phyloP scores from a whole-genome alignment of 1,140 invertebrate species.

The Zaprionus tsacasi region DNA sequence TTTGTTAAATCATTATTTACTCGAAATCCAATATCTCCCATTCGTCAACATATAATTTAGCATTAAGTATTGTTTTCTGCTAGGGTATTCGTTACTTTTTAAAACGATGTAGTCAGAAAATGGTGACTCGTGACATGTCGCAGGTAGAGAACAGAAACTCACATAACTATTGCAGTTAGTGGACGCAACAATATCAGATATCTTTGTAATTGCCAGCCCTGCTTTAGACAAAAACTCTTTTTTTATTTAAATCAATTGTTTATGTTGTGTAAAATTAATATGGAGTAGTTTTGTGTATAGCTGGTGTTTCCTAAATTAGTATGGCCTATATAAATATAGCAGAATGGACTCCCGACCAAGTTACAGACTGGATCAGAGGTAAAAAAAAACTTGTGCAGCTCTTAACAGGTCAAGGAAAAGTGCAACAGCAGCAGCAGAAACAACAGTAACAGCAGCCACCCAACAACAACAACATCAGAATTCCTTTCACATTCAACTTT shows the following conservation, averaged over 20 bases:
- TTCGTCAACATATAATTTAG: background rate
- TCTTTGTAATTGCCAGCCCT: constrained; percentile 41
- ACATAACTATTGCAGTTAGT: constrained; percentile 33
- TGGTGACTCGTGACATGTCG: background rate
- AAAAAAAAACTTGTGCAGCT: constrained; percentile 52
- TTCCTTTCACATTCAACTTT: constrained; percentile 41
- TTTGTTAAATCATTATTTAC: background rate
- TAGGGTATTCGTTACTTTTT: background rate
- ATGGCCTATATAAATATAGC: constrained; percentile 95
- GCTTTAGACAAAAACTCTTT: constrained; percentile 42
- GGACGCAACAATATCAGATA: constrained; percentile 54
- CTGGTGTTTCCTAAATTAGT: constrained; percentile 43
- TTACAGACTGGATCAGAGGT: constrained; percentile 97
- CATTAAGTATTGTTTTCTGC: background rate
- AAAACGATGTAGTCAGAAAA: background rate
- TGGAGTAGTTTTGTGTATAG: constrained; percentile 54
- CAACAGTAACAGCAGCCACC: constrained; percentile 23
- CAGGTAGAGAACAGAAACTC: constrained; percentile 7
- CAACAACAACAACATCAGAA: constrained; percentile 38
- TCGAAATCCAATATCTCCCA: too few species aligned
- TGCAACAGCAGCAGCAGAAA: constrained; percentile 52
- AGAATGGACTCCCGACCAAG: constrained; percentile 97
- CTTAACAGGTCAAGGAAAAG: constrained; percentile 77
- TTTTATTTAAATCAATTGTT: constrained; percentile 53
- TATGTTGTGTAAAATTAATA: constrained; percentile 51